Conservation (phyloP, 2,888 invertebrate species). For the Mongoloraphidia duomilia region DNA sequence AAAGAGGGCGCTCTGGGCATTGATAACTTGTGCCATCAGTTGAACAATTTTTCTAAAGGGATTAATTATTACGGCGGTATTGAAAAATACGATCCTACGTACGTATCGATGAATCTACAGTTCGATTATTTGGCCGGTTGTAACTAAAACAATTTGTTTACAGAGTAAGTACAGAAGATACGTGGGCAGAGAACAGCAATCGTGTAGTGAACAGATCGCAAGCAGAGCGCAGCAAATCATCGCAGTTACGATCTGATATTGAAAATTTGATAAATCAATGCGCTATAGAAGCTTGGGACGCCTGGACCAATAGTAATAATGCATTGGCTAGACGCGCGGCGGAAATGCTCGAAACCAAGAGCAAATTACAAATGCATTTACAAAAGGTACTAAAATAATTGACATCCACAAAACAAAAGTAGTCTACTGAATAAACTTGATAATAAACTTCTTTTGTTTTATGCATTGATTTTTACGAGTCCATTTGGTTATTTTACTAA, state of each 20-base stretch:
- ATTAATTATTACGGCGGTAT: slow-evolving; percentile 79
- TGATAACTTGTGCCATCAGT: slow-evolving; percentile 71
- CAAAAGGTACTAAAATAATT: slow-evolving; percentile 40
- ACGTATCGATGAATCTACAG: slow-evolving; percentile 17
- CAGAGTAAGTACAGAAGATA: slow-evolving; percentile 55
- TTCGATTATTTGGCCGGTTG: too few species aligned
- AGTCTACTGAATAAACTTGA: too few species aligned
- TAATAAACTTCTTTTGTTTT: too few species aligned
- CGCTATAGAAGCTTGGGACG: slow-evolving; percentile 76
- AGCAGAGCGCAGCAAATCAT: slow-evolving; percentile 62
- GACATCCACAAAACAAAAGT: too few species aligned
- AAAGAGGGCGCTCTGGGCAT: slow-evolving; percentile 80
- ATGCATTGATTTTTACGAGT: too few species aligned
- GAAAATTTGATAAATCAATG: slow-evolving; percentile 66
- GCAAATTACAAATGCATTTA: slow-evolving; percentile 64
- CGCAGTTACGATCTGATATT: slow-evolving; percentile 62
- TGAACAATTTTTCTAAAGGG: slow-evolving; percentile 66
- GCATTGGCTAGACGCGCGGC: slow-evolving; percentile 60
- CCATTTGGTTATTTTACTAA: too few species aligned
- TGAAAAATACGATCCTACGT: slow-evolving; percentile 75
- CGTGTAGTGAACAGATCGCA: slow-evolving; percentile 64
- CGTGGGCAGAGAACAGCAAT: slow-evolving; percentile 74
- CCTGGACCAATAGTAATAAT: slow-evolving; percentile 74
- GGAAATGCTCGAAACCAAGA: slow-evolving; percentile 70
- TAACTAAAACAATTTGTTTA: background rate